These are phyloP conservation scores for Enteromius argenteus DNA, from an alignment of 2,797 vertebrate species.

Conservation along the genomic window DNA sequence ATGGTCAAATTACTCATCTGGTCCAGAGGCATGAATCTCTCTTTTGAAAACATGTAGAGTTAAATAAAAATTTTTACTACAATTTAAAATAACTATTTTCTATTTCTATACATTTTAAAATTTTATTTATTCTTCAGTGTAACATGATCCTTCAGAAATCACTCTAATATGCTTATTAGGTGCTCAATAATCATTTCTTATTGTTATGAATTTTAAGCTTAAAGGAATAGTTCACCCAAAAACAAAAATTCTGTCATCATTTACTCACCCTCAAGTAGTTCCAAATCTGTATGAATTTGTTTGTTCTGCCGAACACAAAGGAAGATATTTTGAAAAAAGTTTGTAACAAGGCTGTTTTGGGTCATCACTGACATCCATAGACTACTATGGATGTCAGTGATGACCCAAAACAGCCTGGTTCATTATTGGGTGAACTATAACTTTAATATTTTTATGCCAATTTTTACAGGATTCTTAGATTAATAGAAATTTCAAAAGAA, in stretches of 20 bases:
- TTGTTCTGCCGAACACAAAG: too few relatives aligned
- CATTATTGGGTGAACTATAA: too few relatives aligned
- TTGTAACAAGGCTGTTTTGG: too few relatives aligned
- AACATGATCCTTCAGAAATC: not conserved
- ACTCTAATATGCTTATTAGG: not conserved
- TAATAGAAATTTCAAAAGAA: not conserved
- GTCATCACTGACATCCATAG: too few relatives aligned
- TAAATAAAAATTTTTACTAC: too few relatives aligned
- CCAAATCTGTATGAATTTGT: too few relatives aligned
- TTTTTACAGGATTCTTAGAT: not conserved
- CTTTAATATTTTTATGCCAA: not conserved
- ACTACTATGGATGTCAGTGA: too few relatives aligned
- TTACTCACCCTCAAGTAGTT: too few relatives aligned
- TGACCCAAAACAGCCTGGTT: too few relatives aligned
- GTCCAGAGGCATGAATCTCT: constrained; percentile 56
- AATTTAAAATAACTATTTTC: not conserved
- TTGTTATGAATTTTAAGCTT: not conserved
- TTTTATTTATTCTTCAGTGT: not conserved
- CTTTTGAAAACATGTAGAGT: constrained; percentile 7
- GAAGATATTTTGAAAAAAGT: too few relatives aligned
- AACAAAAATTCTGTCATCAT: too few relatives aligned
- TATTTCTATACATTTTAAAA: not conserved
- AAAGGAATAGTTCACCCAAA: too few relatives aligned
- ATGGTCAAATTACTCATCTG: constrained; percentile 81
- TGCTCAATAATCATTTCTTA: not conserved